Percentiles rank a stretch among this genome's conserved stretches.
These are phyloP conservation scores for Zaprionus camerounensis DNA, from an alignment of 1,140 invertebrate species.

Conservation along the genomic window DNA sequence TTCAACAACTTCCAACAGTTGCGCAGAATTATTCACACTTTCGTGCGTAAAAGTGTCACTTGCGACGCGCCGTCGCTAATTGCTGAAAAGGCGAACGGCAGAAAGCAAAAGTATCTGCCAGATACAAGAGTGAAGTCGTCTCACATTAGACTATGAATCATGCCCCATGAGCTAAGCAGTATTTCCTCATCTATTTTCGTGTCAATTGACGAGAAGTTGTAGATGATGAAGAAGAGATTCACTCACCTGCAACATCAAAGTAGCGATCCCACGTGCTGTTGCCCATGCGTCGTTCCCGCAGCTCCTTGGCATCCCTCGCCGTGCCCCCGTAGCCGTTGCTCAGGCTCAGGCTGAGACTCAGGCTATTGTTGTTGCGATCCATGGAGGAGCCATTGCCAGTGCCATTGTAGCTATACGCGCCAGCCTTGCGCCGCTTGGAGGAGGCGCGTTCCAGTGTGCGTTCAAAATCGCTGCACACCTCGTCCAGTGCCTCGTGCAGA, in stretches of 20 bases:
- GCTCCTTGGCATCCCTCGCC: slow-evolving; percentile 31
- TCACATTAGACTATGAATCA: slow-evolving; percentile 61
- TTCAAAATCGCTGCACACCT: slow-evolving; percentile 91
- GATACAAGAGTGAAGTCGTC: slow-evolving; percentile 39
- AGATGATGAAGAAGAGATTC: slow-evolving; percentile 10
- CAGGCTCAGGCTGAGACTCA: slow-evolving; percentile 52
- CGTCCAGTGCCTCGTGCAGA: slow-evolving; percentile 85
- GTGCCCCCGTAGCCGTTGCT: slow-evolving; percentile 49
- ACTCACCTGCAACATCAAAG: slow-evolving; percentile 77
- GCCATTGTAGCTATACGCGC: slow-evolving; percentile 33
- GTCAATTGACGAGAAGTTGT: not conserved
- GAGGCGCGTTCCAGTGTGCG: slow-evolving; percentile 87
- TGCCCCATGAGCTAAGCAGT: slow-evolving; percentile 28
- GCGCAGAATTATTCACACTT: slow-evolving; percentile 73
- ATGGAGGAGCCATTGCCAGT: slow-evolving; percentile 40
- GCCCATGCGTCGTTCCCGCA: slow-evolving; percentile 51
- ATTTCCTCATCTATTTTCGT: slow-evolving; percentile 36
- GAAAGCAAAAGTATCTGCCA: slow-evolving; percentile 55
- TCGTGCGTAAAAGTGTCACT: slow-evolving; percentile 79
- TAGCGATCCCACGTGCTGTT: slow-evolving; percentile 69
- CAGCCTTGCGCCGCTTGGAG: slow-evolving; percentile 60
- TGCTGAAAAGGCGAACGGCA: slow-evolving; percentile 53
- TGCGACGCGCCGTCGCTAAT: slow-evolving; percentile 71
- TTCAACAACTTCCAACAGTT: slow-evolving; percentile 51
- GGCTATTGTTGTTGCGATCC: slow-evolving; percentile 77